Percentiles rank a stretch among this genome's conserved stretches.
These are phyloP conservation scores for Pseudopodoces humilis DNA, from an alignment of 2,113 vertebrate species.

Conservation along the genomic window DNA sequence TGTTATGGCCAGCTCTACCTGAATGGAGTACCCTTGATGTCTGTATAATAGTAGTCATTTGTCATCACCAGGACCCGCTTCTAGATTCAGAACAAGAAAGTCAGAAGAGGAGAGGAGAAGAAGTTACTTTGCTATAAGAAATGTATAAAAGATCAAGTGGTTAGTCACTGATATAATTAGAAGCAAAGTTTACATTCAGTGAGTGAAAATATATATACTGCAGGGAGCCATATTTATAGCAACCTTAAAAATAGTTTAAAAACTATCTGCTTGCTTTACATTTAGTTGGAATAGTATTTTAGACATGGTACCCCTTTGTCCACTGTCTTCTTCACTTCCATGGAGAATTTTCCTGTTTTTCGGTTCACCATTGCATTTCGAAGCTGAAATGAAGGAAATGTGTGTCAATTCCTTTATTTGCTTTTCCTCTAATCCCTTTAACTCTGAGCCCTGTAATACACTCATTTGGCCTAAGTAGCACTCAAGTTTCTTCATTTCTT, in stretches of 20 bases:
- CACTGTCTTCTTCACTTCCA: slow-evolving; percentile 98
- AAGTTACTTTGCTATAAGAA: slow-evolving; percentile 65
- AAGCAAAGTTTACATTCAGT: not conserved
- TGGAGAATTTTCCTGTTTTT: slow-evolving; percentile 95
- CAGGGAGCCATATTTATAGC: slow-evolving; percentile 13
- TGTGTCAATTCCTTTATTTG: not conserved
- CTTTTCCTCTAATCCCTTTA: not conserved
- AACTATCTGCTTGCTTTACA: slow-evolving; percentile 47
- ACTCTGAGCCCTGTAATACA: not conserved
- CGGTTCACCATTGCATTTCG: slow-evolving; percentile 98
- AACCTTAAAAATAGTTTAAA: slow-evolving; percentile 34
- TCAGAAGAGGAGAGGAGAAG: slow-evolving; percentile 50
- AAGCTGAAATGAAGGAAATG: slow-evolving; percentile 74
- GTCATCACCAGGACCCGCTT: slow-evolving; percentile 97
- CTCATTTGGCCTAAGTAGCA: not conserved
- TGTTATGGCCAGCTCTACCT: slow-evolving; percentile 84
- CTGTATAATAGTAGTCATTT: slow-evolving; percentile 99
- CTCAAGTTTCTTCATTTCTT: not conserved
- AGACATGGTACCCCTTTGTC: slow-evolving; percentile 92
- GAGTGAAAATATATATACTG: not conserved
- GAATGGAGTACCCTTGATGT: slow-evolving; percentile 98
- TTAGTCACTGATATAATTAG: slow-evolving; percentile 26
- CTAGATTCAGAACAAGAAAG: slow-evolving; percentile 79
- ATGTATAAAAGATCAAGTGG: slow-evolving; percentile 47
- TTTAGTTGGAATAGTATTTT: slow-evolving; percentile 56